These are phyloP conservation scores for Ecliptopera silaceata DNA, from an alignment of 2,888 invertebrate genomes.

Conservation along the genomic window DNA sequence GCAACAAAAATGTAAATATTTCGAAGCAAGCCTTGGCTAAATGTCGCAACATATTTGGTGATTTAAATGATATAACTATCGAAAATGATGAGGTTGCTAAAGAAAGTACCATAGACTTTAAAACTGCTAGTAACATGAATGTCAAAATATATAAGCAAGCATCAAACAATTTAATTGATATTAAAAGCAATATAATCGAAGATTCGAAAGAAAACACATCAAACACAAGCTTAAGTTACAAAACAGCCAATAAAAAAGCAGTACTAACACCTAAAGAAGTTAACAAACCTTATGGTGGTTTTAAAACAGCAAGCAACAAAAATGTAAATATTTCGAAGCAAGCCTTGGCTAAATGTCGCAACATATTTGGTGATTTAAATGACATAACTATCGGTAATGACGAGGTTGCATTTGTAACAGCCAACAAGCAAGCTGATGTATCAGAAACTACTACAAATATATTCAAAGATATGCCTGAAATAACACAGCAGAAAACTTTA, in stretches of 20 bases:
- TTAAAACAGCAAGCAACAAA: conserved; percentile 68
- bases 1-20: conserved; percentile 59
- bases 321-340: conserved; percentile 53
- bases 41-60: conserved; percentile 46
- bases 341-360: conserved; percentile 49
- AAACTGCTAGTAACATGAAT: conserved; percentile 57
- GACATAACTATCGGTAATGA: not conserved
- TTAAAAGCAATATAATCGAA: conserved; percentile 45
- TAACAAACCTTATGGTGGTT: conserved; percentile 46
- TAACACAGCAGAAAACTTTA: conserved; percentile 16
- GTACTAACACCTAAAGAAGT: conserved; percentile 1
- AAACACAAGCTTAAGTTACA: not conserved
- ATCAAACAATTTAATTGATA: too few relatives aligned
- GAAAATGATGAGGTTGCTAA: not conserved
- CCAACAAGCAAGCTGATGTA: conserved; percentile 17
- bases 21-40: conserved; percentile 51
- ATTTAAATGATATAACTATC: conserved; percentile 13
- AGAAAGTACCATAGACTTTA: too few relatives aligned
- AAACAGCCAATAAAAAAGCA: conserved; percentile 19
- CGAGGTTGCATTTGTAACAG: conserved; percentile 4
- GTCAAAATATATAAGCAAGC: conserved; percentile 48
- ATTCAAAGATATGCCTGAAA: conserved; percentile 6
- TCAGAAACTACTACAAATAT: conserved; percentile 13
- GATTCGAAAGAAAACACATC: conserved; percentile 45
- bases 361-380: conserved; percentile 36